A percentile compares a stretch with the other conserved stretches of the same genome.
Evolutionary conservation across 2,888 invertebrate species (phyloP).

Genomic region (Lamellibrachia columna): DNA sequence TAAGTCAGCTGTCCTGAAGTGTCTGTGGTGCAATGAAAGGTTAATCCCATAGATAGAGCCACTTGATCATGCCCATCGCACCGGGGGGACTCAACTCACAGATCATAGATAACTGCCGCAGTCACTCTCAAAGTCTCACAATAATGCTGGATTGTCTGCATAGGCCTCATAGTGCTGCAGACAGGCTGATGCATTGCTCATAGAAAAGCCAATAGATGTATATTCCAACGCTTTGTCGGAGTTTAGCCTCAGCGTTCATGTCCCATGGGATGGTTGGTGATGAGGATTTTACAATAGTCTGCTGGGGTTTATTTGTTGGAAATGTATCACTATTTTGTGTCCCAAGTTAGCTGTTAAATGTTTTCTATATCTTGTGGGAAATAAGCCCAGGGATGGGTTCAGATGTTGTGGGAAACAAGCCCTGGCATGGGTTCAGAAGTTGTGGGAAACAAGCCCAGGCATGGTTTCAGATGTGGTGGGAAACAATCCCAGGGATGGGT

Average conservation of each 20-base stretch:
- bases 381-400: background rate
- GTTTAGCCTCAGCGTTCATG: background rate
- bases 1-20: background rate
- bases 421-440: too few relatives aligned
- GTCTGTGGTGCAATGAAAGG: background rate
- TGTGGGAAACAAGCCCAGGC: too few relatives aligned
- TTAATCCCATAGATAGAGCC: background rate
- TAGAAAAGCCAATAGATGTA: background rate
- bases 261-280: background rate
- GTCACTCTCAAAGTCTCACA: background rate
- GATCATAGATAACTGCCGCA: background rate
- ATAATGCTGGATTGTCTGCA: background rate
- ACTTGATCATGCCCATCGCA: background rate
- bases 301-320: background rate
- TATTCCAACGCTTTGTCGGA: background rate
- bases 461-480: too few relatives aligned
- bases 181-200: background rate
- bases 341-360: background rate
- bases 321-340: background rate
- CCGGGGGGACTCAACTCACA: background rate
- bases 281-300: background rate
- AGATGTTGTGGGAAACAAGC: background rate
- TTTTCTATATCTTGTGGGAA: background rate
- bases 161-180: background rate
- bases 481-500: too few relatives aligned